Percentiles rank a stretch among this genome's conserved stretches.
These are phyloP conservation scores for Lota lota DNA, from an alignment of 2,113 vertebrate species.

Conservation along the genomic window DNA sequence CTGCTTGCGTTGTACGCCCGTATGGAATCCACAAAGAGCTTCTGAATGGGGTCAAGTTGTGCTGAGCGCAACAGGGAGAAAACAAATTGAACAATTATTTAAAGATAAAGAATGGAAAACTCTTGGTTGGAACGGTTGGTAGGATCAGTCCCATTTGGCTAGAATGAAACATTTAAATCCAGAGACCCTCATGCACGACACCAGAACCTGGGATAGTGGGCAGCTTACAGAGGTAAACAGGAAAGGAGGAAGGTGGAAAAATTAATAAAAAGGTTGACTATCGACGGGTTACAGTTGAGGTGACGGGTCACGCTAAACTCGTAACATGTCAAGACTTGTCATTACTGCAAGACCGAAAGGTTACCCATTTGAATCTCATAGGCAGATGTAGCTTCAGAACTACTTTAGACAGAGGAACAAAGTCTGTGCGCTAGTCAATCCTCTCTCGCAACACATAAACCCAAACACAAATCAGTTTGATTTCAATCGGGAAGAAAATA, in stretches of 20 bases:
- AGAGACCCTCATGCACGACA: constrained; percentile 38
- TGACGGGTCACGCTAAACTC: constrained; percentile 20
- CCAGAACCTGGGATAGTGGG: constrained; percentile 20
- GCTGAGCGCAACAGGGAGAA: constrained; percentile 46
- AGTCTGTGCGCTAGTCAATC: no score
- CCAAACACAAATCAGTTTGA: no score
- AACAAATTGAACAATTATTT: background rate
- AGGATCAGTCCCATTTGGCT: no score
- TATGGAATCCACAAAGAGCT: constrained; percentile 91
- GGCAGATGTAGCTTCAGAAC: no score
- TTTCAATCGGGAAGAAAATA: no score
- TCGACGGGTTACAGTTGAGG: constrained; percentile 19
- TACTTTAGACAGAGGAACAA: no score
- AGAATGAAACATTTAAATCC: background rate
- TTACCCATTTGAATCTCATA: no score
- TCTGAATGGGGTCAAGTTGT: constrained; percentile 88
- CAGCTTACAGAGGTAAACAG: constrained; percentile 22
- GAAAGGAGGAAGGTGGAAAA: constrained; percentile 3
- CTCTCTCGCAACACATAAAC: no score
- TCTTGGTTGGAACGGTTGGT: no score
- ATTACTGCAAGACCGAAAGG: no score
- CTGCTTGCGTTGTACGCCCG: constrained; percentile 82
- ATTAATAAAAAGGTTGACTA: constrained; percentile 8
- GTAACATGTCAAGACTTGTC: no score
- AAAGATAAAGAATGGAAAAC: background rate